Conservation (phyloP, 1,140 invertebrate genomes). For the Drosophila prosaltans region DNA sequence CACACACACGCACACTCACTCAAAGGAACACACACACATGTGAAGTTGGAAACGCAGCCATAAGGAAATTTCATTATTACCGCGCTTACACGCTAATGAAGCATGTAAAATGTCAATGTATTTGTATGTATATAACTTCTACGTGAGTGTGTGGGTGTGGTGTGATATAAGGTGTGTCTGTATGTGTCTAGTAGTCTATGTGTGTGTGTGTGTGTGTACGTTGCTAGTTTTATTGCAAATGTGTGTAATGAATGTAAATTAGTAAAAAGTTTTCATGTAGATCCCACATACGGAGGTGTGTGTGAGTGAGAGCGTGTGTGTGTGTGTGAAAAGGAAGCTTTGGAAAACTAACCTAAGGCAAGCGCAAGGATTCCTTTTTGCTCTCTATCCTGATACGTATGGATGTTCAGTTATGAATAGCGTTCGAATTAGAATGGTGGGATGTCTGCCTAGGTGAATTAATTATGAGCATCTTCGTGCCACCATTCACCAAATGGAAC, state of each 20-base stretch:
- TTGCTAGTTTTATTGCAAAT: slow-evolving; percentile 80
- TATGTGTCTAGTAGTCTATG: slow-evolving; percentile 25
- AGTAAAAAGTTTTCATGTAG: slow-evolving; percentile 74
- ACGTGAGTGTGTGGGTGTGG: background rate
- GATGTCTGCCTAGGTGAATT: slow-evolving; percentile 40
- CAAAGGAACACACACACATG: slow-evolving; percentile 9
- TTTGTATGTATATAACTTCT: slow-evolving; percentile 26
- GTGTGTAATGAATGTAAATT: slow-evolving; percentile 81
- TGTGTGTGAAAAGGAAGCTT: slow-evolving; percentile 31
- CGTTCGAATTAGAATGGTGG: slow-evolving; percentile 67
- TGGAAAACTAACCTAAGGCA: slow-evolving; percentile 69
- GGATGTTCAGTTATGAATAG: slow-evolving; percentile 62
- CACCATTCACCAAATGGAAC: background rate
- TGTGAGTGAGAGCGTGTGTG: background rate
- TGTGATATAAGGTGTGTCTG: slow-evolving; percentile 8
- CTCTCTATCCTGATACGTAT: slow-evolving; percentile 11
- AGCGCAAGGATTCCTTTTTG: slow-evolving; percentile 52
- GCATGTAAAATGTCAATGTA: slow-evolving; percentile 80
- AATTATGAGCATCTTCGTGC: slow-evolving; percentile 55
- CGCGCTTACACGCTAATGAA: slow-evolving; percentile 81
- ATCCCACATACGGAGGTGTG: background rate
- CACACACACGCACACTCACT: background rate
- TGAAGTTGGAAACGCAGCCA: slow-evolving; percentile 68
- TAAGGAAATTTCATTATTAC: slow-evolving; percentile 82
- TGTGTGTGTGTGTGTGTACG: slow-evolving; percentile 34